Percentiles rank a stretch among this genome's conserved stretches.
Conservation (phyloP, 92 coral and sea anemone species). For the Palythoa grandiflora region DNA sequence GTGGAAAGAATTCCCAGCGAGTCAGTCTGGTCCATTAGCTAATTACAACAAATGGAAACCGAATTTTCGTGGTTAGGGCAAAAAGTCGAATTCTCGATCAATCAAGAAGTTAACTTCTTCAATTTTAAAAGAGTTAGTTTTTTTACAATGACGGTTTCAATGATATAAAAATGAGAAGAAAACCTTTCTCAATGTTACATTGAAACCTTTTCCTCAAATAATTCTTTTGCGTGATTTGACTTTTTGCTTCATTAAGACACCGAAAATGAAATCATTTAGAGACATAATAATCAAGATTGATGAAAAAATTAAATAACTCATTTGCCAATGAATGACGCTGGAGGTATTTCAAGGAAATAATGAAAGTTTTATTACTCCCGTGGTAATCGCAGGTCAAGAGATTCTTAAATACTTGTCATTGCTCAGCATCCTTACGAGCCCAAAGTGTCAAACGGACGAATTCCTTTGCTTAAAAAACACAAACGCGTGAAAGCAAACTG, state of each 20-base stretch:
- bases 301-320: constrained; percentile 90
- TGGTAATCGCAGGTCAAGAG: constrained; percentile 42
- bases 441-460: constrained; percentile 14
- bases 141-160: not conserved
- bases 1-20: constrained; percentile 36
- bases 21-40: constrained; percentile 43
- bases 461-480: not conserved
- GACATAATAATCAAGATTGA: constrained; percentile 89
- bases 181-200: not conserved
- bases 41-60: constrained; percentile 37
- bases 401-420: constrained; percentile 44
- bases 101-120: not conserved
- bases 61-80: constrained; percentile 30
- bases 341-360: constrained; percentile 53
- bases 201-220: not conserved
- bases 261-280: constrained; percentile 71
- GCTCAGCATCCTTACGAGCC: constrained; percentile 5
- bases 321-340: constrained; percentile 82
- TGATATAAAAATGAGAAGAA: constrained; percentile 1
- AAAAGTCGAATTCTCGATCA: not conserved
- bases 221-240: constrained; percentile 7
- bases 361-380: constrained; percentile 58
- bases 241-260: constrained; percentile 37
- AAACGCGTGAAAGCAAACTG: not conserved
- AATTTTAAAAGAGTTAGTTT: not conserved